Conservation (phyloP, 2,797 vertebrate species). For the Aratinga solstitialis region DNA sequence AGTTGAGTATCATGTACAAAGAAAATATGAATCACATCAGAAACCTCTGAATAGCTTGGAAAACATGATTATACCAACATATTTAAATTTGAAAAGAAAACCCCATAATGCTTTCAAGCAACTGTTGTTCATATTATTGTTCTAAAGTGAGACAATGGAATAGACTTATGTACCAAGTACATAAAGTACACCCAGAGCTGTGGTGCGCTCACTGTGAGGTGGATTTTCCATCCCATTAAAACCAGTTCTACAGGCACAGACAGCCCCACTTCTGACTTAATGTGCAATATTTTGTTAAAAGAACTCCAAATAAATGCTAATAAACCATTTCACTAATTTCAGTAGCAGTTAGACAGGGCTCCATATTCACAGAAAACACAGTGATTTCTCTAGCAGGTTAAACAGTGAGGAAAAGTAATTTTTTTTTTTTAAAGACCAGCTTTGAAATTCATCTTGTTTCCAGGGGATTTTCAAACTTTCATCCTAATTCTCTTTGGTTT, state of each 20-base stretch:
- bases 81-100: neutral
- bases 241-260: neutral
- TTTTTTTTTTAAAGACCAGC: neutral
- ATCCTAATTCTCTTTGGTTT: neutral
- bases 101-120: neutral
- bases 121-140: neutral
- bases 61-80: neutral
- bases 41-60: neutral
- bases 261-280: neutral
- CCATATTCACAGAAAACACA: neutral
- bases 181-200: neutral
- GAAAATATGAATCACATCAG: neutral
- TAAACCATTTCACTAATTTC: neutral
- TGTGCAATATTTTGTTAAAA: neutral
- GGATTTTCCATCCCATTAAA: slow-evolving; percentile 15
- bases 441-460: neutral
- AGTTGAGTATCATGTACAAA: neutral
- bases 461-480: neutral
- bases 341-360: neutral
- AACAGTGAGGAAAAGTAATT: neutral
- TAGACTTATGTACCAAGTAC: neutral
- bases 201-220: neutral
- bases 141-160: slow-evolving; percentile 11
- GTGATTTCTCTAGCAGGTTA: neutral
- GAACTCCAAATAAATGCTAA: neutral